Evolutionary conservation across 2,113 vertebrate genomes (phyloP), one percentile per base, ranked within the genome.

Genomic region (Pheucticus melanocephalus): DNA sequence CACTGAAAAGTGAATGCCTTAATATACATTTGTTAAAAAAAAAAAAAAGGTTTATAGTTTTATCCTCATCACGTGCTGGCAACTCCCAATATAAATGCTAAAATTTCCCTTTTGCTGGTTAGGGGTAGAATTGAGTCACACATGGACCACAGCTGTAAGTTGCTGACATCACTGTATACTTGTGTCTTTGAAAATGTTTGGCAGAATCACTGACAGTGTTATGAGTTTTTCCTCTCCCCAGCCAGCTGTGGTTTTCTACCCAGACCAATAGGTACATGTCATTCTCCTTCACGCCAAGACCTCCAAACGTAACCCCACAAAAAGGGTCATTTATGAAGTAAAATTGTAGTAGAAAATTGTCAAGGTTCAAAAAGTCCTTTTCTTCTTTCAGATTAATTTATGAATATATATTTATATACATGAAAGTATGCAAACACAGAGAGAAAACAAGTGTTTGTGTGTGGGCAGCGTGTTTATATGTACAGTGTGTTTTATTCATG

Each of bases 401-500:
- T 27, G 39, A 14, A n/a, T 56, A 54, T 57, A 23, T 35, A 35
- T 57, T 47, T 35, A 42, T 51, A 7, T 35, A 31, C 37, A 31
- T 71, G 35, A 82, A 85, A 48, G 14, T 65, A 39, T 57, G 19
- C 11, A 76, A 72, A 86, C 35, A 22, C 6, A 59, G 11, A 56
- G 33, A 63, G 39, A 86, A 24, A 92, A 69, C 12, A 54, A 51
- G 18, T 13, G 4, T 27, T 6, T 6, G 3, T 56, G 14, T 21
- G n/a, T 3, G 57, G 33, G 35, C n/a, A 70, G 40, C 21, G 8
- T 90, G 42, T 70, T 88, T 75, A 63, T 61, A 51, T 31, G 21
- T 59, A 77, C 25, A 81, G 15, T 37, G n/a, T 61, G 15, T 86
- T 94, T 83, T 88, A 40, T 79, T 85, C 72, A 56, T n/a, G 42